Conservation (phyloP, 2,797 vertebrate genomes). For the Lindbergichthys nudifrons region DNA sequence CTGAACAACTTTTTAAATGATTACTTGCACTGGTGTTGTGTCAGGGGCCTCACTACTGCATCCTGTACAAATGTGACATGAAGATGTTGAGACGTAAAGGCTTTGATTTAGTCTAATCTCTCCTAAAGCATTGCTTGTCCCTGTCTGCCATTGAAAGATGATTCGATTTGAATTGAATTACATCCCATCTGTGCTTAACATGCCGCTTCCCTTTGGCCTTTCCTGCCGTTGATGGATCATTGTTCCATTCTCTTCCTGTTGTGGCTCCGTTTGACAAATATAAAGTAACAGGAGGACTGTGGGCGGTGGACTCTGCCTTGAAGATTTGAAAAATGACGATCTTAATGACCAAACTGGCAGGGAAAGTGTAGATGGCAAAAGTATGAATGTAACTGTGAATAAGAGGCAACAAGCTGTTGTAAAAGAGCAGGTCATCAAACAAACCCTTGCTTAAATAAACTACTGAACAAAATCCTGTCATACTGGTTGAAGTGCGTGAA, state of each 20-base stretch:
- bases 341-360: slow-evolving; percentile 7
- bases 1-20: neutral
- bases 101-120: slow-evolving; percentile 3
- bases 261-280: slow-evolving; percentile 42
- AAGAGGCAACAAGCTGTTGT: slow-evolving; percentile 16
- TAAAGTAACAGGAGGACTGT: slow-evolving; percentile 44
- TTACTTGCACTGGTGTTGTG: neutral
- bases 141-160: slow-evolving; percentile 9
- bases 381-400: slow-evolving; percentile 25
- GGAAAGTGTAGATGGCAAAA: neutral
- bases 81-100: slow-evolving; percentile 1
- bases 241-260: slow-evolving; percentile 67
- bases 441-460: slow-evolving; percentile 32
- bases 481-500: slow-evolving; percentile 18
- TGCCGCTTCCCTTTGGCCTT: slow-evolving; percentile 40
- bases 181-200: slow-evolving; percentile 44
- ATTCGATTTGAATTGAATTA: slow-evolving; percentile 51
- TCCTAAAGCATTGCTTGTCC: neutral
- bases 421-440: slow-evolving; percentile 13
- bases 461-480: slow-evolving; percentile 13
- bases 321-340: slow-evolving; percentile 25
- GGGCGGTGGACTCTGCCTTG: slow-evolving; percentile 22
- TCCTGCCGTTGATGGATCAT: slow-evolving; percentile 62
- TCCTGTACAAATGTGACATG: slow-evolving; percentile 8
- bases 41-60: neutral